Base-by-base conservation (phyloP, 2,888 invertebrate genomes). In the Leptinotarsa haldemani region DNA sequence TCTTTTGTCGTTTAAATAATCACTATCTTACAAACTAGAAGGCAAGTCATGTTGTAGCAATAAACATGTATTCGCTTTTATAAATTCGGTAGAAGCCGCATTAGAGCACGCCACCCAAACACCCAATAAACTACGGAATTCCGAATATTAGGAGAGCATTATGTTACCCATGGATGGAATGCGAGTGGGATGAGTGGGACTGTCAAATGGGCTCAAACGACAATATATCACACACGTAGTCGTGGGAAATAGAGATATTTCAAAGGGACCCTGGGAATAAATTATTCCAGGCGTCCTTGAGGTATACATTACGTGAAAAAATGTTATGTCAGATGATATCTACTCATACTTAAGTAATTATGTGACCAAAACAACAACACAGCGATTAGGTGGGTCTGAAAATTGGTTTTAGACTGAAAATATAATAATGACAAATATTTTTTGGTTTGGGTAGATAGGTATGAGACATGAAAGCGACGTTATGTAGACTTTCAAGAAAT, bases 241-340 rank as follows among this genome's bases (percentile, higher is more conserved):
- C 71, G 71, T 71, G 71, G 67, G 71, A 71, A 71, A 71, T 67
- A 40, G 56, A 47, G 65, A 48, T 52, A 64, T 40, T 70, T 70
- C 70, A 56, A 67, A 61, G 61, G 9, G 40, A 9, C 61, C 61
- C 61, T 61, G 61, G 30, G 61, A 61, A 61, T 61, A 61, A 30
- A 61, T 40, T 30, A 30, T 30, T 61, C n/a, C n/a, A 61, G 61
- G 40, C 61, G 61, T 16, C 61, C n/a, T 61, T 30, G 61, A 12
- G 25, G 58, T 4, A 22, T 40, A n/a, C 7, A 16, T 40, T 61
- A 61, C 61, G 40, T 61, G 61, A 61, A 25, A 40, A 16, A 61
- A 61, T 30, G 25, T 40, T 40, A 40, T 5, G 56, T 22, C 56
- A 3, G 56, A 16, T 56, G 56, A 56, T 20, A 22, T 9, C 56